Evolutionary conservation across 2,113 vertebrate species (phyloP).

Genomic region (Acrocephalus kingi): DNA sequence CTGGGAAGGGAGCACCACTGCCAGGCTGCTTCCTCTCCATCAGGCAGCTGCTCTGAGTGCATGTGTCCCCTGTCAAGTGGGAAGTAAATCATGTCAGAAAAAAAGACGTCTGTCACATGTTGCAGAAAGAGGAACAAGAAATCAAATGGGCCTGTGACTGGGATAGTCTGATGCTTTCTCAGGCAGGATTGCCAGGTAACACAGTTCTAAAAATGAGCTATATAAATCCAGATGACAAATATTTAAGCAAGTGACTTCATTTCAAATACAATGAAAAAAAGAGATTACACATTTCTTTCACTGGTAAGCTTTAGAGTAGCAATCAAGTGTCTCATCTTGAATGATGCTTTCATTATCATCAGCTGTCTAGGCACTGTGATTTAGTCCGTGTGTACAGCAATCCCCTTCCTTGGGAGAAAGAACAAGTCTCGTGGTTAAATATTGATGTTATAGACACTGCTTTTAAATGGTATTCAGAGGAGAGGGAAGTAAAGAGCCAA

Average conservation of each 20-base stretch:
- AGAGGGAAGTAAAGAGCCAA: neutral
- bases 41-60: neutral
- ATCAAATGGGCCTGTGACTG: neutral
- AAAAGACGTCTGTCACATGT: neutral
- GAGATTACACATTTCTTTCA: conserved; percentile 11
- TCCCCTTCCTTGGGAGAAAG: neutral
- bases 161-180: conserved; percentile 10
- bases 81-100: neutral
- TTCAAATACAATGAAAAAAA: conserved; percentile 19
- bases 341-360: conserved; percentile 29
- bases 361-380: conserved; percentile 24
- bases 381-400: neutral
- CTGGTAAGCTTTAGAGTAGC: neutral
- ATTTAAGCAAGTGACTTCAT: conserved; percentile 34
- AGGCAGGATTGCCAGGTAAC: conserved; percentile 36
- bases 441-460: neutral
- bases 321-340: conserved; percentile 20
- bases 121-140: neutral
- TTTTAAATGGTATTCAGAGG: neutral
- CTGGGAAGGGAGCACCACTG: neutral
- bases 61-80: neutral
- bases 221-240: conserved; percentile 40
- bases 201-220: conserved; percentile 12
- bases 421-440: conserved; percentile 19
- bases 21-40: neutral